These are phyloP conservation scores for Cyrtodaria siliqua DNA, from an alignment of 2,888 invertebrate genomes.

Conservation along the genomic window DNA sequence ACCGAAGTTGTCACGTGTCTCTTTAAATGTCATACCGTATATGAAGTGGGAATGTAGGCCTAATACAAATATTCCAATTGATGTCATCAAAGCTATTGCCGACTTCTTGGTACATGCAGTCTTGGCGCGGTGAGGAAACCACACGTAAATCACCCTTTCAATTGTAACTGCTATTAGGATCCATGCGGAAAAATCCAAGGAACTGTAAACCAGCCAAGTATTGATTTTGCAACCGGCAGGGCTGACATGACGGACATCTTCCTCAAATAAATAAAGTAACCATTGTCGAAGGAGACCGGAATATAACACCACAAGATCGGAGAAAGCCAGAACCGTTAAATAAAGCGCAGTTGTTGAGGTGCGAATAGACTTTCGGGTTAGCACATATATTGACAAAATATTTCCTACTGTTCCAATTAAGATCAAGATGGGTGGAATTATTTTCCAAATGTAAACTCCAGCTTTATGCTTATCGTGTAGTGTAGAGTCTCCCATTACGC, in stretches of 20 bases:
- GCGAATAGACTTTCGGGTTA: slow-evolving; percentile 67
- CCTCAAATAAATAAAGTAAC: slow-evolving; percentile 50
- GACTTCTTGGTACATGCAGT: slow-evolving; percentile 60
- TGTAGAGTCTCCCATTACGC: slow-evolving; percentile 13
- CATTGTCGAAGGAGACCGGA: slow-evolving; percentile 76
- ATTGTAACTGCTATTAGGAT: slow-evolving; percentile 79
- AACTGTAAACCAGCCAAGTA: slow-evolving; percentile 73
- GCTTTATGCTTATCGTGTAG: slow-evolving; percentile 48
- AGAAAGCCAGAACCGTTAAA: slow-evolving; percentile 70
- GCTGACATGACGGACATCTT: slow-evolving; percentile 68
- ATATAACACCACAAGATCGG: slow-evolving; percentile 75
- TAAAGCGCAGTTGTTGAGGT: slow-evolving; percentile 73
- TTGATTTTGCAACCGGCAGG: slow-evolving; percentile 70
- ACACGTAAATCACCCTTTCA: slow-evolving; percentile 77
- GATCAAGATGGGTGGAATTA: slow-evolving; percentile 75
- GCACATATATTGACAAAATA: slow-evolving; percentile 70
- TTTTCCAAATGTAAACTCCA: slow-evolving; percentile 63
- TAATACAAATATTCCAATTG: slow-evolving; percentile 58
- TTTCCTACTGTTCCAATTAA: slow-evolving; percentile 78
- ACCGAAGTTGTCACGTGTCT: not conserved
- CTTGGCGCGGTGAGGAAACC: slow-evolving; percentile 73
- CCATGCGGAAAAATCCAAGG: slow-evolving; percentile 79
- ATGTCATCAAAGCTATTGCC: slow-evolving; percentile 49
- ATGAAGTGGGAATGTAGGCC: slow-evolving; percentile 71
- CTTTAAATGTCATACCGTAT: slow-evolving; percentile 61